These are phyloP conservation scores for Sanderia malayensis DNA, from an alignment of 30 jellyfish, hydroid and myxozoan genomes.

Conservation along the genomic window DNA sequence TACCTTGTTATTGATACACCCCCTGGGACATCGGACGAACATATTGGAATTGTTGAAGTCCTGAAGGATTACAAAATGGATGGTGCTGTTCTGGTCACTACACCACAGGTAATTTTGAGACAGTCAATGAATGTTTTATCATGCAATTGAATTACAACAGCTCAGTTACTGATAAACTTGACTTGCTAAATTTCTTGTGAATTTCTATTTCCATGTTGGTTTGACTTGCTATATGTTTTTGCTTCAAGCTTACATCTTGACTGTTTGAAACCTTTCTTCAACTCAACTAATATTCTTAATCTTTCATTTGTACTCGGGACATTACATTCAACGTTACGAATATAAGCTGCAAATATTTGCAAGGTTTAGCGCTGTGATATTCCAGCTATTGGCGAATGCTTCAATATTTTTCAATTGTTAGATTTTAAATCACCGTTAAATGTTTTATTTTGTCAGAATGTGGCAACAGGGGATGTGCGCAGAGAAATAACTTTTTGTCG, in stretches of 20 bases:
- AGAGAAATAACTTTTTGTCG: constrained; percentile 94
- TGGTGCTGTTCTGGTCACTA: constrained; percentile 95
- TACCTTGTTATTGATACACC: constrained; percentile 96
- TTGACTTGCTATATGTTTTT: no score
- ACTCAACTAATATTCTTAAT: no score
- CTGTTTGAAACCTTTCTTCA: no score
- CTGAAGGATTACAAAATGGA: constrained; percentile 57
- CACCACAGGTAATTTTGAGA: constrained; percentile 99
- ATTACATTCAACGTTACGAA: not conserved
- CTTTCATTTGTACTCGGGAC: not conserved
- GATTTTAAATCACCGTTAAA: not conserved
- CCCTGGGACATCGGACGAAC: constrained; percentile 99
- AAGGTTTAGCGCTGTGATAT: not conserved
- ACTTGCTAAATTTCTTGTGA: no score
- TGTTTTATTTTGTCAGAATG: constrained; percentile 59
- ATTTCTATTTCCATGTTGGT: no score
- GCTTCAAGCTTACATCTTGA: no score
- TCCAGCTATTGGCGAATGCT: not conserved
- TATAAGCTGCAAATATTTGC: not conserved
- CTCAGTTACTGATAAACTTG: no score
- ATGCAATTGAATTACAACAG: no score
- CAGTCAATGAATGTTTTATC: no score
- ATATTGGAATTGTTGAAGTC: constrained; percentile 82
- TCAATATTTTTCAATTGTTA: not conserved
- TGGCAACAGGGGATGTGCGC: constrained; percentile 96